Percentiles rank a stretch among this genome's conserved stretches.
Conservation (phyloP, 2,797 vertebrate genomes). For the Hippopotamyrus pictus region DNA sequence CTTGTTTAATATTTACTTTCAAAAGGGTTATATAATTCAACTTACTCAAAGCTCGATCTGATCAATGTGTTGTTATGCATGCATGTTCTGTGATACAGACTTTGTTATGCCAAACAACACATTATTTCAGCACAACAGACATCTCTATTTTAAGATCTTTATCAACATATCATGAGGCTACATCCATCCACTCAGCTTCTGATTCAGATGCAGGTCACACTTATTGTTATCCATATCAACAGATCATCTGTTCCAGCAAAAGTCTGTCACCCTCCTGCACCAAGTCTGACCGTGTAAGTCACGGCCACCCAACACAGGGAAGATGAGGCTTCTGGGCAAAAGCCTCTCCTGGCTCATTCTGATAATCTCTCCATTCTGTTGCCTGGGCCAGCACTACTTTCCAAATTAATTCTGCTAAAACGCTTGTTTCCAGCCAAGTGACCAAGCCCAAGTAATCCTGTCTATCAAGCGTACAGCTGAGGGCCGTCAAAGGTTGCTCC, state of each 20-base stretch:
- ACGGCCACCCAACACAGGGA: neutral
- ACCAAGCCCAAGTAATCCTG: neutral
- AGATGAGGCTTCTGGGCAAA: neutral
- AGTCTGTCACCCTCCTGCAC: neutral
- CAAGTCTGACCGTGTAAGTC: neutral
- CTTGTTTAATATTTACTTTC: neutral
- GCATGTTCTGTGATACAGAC: neutral
- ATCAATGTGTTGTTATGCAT: neutral
- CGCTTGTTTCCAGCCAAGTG: neutral
- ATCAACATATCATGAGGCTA: neutral
- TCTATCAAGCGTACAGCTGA: neutral
- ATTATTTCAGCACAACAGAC: neutral
- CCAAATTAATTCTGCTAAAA: neutral
- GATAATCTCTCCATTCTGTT: neutral
- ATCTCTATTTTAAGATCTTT: neutral
- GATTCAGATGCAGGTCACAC: neutral
- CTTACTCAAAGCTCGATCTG: neutral
- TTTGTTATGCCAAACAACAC: neutral
- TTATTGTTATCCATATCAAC: neutral
- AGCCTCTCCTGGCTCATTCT: neutral
- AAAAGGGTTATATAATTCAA: neutral
- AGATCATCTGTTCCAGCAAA: neutral
- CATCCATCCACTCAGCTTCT: neutral
- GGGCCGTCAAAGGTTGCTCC: neutral
- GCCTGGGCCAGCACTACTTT: neutral